Evolutionary conservation across 2,888 invertebrate species (phyloP).

Genomic region (Venusia cambrica): DNA sequence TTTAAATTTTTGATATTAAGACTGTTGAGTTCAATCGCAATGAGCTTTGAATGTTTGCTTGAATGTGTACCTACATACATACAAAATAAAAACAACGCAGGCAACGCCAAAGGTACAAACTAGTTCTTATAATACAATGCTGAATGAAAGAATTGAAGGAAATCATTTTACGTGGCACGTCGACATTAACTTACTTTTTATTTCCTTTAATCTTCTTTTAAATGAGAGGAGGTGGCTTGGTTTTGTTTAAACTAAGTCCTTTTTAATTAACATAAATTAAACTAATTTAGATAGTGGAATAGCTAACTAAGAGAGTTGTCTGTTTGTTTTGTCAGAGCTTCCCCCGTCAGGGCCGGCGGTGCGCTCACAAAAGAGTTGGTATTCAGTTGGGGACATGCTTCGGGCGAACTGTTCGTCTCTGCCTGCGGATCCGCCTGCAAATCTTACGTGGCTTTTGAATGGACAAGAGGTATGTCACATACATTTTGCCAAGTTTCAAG

Average conservation of each 20-base stretch:
- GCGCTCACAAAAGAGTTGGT: constrained; percentile 83
- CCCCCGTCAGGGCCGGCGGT: constrained; percentile 83
- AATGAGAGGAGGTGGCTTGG: constrained; percentile 11
- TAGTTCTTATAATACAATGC: no score
- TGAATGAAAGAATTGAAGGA: constrained; percentile 8
- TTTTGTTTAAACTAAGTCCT: constrained; percentile 17
- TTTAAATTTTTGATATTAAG: no score
- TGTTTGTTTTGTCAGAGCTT: constrained; percentile 71
- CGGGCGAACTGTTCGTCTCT: constrained; percentile 86
- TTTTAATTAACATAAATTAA: constrained; percentile 23
- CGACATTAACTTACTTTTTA: constrained; percentile 19
- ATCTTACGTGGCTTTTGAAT: constrained; percentile 85
- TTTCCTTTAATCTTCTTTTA: constrained; percentile 16
- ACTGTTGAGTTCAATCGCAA: no score
- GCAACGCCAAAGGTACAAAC: no score
- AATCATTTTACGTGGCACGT: constrained; percentile 13
- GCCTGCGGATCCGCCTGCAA: constrained; percentile 84
- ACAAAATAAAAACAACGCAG: no score
- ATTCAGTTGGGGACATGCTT: constrained; percentile 85
- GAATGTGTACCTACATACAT: no score
- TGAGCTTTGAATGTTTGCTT: no score
- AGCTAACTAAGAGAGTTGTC: constrained; percentile 14
- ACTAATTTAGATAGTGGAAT: constrained; percentile 18
- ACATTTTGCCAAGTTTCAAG: no score
- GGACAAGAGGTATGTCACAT: constrained; percentile 79